Conservation (phyloP, 2,113 vertebrate species). For the Plectropomus leopardus region DNA sequence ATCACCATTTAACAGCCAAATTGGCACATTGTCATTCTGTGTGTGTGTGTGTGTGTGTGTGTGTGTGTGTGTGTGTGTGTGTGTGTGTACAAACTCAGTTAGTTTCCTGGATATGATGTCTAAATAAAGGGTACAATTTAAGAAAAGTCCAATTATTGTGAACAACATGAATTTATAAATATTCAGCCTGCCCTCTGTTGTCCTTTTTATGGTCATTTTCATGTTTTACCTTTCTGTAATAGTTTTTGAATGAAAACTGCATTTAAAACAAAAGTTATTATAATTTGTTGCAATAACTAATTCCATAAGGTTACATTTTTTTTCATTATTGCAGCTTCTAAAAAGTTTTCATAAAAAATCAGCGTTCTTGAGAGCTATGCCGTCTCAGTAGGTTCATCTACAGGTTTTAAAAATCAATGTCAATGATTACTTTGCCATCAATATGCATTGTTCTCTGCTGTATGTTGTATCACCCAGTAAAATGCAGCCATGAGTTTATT, state of each 20-base stretch:
- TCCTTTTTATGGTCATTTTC: no score
- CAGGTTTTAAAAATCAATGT: not conserved
- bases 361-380: no score
- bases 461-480: not conserved
- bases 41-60: conserved; percentile 34
- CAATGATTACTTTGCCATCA: not conserved
- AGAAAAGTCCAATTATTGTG: not conserved
- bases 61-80: conserved; percentile 39
- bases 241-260: no score
- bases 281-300: no score
- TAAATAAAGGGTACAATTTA: not conserved
- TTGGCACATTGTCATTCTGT: conserved; percentile 15
- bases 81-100: not conserved
- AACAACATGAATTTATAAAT: not conserved
- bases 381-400: not conserved
- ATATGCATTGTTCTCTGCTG: not conserved
- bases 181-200: not conserved
- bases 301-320: no score
- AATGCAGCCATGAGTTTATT: no score
- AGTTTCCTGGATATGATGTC: not conserved
- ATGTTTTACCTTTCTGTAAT: not conserved
- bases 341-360: no score
- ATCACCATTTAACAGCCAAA: conserved; percentile 32
- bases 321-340: no score
- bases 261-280: no score